phyloP scores from a whole-genome alignment of 35 echinoderm and acorn worm genomes.

The Ophiothrix spiculata region DNA sequence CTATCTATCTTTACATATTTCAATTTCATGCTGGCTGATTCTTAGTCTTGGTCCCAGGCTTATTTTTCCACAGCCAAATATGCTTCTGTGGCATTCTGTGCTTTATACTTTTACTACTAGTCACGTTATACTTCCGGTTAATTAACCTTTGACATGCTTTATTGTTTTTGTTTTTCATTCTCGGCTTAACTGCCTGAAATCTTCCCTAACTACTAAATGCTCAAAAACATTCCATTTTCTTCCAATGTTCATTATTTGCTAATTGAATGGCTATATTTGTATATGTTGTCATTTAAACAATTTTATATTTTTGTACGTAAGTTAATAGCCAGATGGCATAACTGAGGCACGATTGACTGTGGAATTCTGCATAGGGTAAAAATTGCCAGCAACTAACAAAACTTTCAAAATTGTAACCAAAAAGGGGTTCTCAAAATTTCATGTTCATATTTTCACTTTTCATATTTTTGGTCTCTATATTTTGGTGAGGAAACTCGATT shows the following conservation, averaged over 20 bases:
- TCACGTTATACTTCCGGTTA: neutral
- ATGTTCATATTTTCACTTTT: neutral
- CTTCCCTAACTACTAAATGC: neutral
- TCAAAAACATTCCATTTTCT: neutral
- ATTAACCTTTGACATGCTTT: conserved; percentile 8
- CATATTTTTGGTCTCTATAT: neutral
- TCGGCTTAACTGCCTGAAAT: conserved; percentile 12
- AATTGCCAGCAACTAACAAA: neutral
- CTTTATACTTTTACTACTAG: conserved; percentile 12
- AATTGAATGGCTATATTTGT: neutral
- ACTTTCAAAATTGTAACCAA: neutral
- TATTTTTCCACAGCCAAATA: neutral
- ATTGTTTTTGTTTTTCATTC: neutral
- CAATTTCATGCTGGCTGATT: neutral
- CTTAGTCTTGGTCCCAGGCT: conserved; percentile 13
- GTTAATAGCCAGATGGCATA: neutral
- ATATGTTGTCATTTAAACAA: neutral
- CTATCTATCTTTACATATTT: neutral
- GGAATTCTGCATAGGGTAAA: conserved; percentile 10
- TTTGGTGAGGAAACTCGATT: neutral
- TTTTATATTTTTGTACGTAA: neutral
- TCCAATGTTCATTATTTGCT: neutral
- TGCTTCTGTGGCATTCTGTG: conserved; percentile 14
- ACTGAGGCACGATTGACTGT: conserved; percentile 9
- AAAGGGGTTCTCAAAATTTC: neutral